phyloP scores from a whole-genome alignment of 2,113 vertebrate genomes.

The Lathamus discolor region DNA sequence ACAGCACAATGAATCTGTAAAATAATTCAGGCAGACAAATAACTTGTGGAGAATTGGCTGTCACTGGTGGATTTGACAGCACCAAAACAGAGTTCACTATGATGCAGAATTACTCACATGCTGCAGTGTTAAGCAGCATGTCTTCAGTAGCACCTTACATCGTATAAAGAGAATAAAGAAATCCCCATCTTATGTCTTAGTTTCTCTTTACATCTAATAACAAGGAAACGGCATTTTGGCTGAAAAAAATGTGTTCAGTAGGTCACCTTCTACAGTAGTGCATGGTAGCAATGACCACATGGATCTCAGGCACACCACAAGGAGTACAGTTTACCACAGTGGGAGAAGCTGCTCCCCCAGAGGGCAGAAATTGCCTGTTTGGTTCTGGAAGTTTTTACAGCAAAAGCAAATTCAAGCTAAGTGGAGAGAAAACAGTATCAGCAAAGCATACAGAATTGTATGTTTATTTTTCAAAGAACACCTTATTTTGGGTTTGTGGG shows the following conservation, averaged over 20 bases:
- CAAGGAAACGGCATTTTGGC: neutral
- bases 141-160: neutral
- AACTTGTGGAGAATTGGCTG: neutral
- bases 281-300: neutral
- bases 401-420: neutral
- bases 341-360: neutral
- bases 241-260: neutral
- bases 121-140: neutral
- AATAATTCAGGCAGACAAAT: neutral
- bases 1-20: neutral
- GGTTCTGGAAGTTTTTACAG: neutral
- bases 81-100: neutral
- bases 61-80: neutral
- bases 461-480: fast-evolving
- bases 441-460: neutral
- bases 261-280: neutral
- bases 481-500: neutral
- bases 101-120: neutral
- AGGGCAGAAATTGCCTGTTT: neutral
- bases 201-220: neutral
- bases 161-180: neutral
- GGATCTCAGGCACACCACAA: neutral
- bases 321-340: neutral
- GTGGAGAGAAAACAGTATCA: neutral
- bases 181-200: neutral